Evolutionary conservation across 2,113 vertebrate genomes (phyloP).

Genomic region (Dissostichus mawsoni): DNA sequence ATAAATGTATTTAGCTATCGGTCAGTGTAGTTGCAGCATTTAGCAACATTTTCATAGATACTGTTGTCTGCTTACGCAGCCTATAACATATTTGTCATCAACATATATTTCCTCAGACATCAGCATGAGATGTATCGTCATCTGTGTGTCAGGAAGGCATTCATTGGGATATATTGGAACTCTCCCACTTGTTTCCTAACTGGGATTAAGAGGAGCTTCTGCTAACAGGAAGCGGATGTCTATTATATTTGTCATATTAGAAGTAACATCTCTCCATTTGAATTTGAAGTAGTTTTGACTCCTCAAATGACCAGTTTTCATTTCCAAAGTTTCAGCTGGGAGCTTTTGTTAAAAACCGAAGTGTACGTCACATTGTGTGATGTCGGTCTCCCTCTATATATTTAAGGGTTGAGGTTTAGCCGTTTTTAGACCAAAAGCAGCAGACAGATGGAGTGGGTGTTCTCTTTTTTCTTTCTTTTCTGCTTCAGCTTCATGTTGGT

Average conservation of each 20-base stretch:
- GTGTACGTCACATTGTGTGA: slow-evolving; percentile 45
- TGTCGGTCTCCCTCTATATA: slow-evolving; percentile 49
- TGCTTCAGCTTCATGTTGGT: slow-evolving; percentile 47
- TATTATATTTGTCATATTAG: slow-evolving; percentile 26
- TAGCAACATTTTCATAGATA: slow-evolving; percentile 2
- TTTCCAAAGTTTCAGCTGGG: not conserved
- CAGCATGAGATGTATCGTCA: slow-evolving; percentile 3
- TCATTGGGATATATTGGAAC: not conserved
- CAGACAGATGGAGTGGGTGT: slow-evolving; percentile 62
- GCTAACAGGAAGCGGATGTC: slow-evolving; percentile 15
- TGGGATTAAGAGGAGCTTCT: slow-evolving; percentile 2
- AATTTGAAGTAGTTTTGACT: not conserved
- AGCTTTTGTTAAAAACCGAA: slow-evolving; percentile 25
- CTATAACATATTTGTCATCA: not conserved
- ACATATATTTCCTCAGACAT: slow-evolving; percentile 26
- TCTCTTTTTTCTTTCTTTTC: slow-evolving; percentile 41
- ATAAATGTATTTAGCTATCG: no score
- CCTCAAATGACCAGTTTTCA: not conserved
- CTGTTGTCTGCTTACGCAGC: not conserved
- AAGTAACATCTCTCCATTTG: not conserved
- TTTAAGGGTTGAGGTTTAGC: slow-evolving; percentile 66
- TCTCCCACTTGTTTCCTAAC: slow-evolving; percentile 16
- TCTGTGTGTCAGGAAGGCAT: slow-evolving; percentile 6
- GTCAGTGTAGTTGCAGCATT: not conserved
- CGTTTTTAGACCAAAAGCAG: slow-evolving; percentile 68